Evolutionary conservation across 2,113 vertebrate species (phyloP), one percentile per base, ranked within the genome.

Genomic region (Ageneiosus marmoratus): DNA sequence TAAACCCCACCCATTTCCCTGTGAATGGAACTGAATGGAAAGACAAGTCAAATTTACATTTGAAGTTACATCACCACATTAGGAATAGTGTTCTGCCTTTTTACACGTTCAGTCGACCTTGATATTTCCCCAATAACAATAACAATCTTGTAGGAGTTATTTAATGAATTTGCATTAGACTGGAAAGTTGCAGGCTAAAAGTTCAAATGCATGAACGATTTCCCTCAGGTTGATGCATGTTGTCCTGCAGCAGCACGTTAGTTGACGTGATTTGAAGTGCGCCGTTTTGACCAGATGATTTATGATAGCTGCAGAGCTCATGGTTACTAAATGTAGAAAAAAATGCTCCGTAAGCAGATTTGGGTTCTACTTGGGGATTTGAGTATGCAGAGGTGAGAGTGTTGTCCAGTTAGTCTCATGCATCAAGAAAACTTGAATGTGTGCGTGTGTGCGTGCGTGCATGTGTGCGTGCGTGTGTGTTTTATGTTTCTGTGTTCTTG

Each of bases 381-480:
- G 46, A 82, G 86, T 88, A 82, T 84, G 34, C 56, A 77, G 48
- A 50, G 76, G 50, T 1, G 34, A 69, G 37, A 46, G 48, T 44
- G 44, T 6, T 51, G 82, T 76, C 82, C 69, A 82, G 77, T 88
- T 86, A 86, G 69, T 27, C 60, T 32, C n/a, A 83, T 77, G 53
- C 27, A 10, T 34, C 7, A 70, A 83, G 74, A 29, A 22, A 13
- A 73, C 48, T 74, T 1, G 16, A 10, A 34, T 80, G 78, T 80
- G 29, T 69, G 44, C 67, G 78, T 69, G 44, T 50, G 76, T 29
- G 76, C 58, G 75, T 79, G 58, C 63, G n/a, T 79, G 44, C 53
- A 46, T 37, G 65, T 44, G 48, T 56, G 78, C 67, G 78, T 69
- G 79, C 56, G 32, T 56, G 79, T 18, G 34, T 44, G 32, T 27